Evolutionary conservation across 2,797 vertebrate species (phyloP), one percentile per base, ranked within the genome.

Genomic region (Aquila chrysaetos): DNA sequence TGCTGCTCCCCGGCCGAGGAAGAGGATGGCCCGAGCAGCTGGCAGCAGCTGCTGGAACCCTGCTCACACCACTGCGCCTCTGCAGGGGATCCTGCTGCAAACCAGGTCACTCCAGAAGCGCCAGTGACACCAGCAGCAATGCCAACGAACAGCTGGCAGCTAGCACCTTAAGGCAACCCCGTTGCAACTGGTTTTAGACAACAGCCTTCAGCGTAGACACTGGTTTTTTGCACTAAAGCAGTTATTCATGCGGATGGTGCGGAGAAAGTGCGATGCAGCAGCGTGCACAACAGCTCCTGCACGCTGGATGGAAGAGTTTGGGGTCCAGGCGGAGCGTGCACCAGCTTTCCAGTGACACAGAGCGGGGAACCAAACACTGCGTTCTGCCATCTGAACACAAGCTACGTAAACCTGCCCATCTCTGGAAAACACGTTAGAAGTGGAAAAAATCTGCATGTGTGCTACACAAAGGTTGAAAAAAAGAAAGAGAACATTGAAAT

Each of bases 1-100:
- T 41, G 43, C 68, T 83, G 83, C 77, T 76, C 88, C 91, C 82
- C 13, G 9, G 88, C 63, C 13, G 9, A 23, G 39, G 82, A 56
- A 9, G 33, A 56, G 23, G 15, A 19, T 3, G 11, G 43, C 11
- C 33, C 1, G 2, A 54, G 88, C 80, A 63, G 73, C 78, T 24
- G 41, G 46, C 10, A 6, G 59, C 76, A 60, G 77, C 88, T 90
- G 95, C 94, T 83, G 92, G 94, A 85, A 74, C 46, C 57, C 35
- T 5, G 18, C 57, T 33, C 18, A 13, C n/a, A 10, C 15, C 15
- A 4, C 39, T 0, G 37, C 7, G 6, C n/a, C 57, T 46, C 64
- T 5, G 27, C 6, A 3, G n/a, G 46, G 74, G 13, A 28, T 19
- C 59, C 68, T 44, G 30, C 69, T 7, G 6, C 44, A 30, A 11